Evolutionary conservation across 2,888 invertebrate genomes (phyloP), one percentile per base, ranked within the genome.

Genomic region (Orchesellides sinensis): DNA sequence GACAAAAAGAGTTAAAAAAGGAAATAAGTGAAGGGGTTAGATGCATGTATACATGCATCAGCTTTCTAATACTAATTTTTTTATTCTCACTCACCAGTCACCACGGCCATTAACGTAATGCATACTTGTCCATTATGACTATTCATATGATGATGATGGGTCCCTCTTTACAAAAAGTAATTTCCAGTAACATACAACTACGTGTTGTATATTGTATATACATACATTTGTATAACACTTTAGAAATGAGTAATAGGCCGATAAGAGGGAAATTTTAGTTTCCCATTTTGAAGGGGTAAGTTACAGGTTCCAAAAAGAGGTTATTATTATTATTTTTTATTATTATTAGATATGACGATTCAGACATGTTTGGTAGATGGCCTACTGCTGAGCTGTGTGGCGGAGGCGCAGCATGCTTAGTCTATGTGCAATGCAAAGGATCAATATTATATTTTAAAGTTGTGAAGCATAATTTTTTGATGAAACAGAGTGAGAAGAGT

Each of bases 21-120:
- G n/a, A n/a, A n/a, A n/a, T n/a, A 65, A 49, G 78, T 61, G 56
- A 75, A 65, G 54, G 75, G 75, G 75, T 54, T 74, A 65, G 65
- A 32, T 19, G 17, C 65, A 54, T 54, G 21, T n/a, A n/a, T n/a
- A n/a, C n/a, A n/a, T n/a, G 21, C n/a, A 25, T 23, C n/a, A 17
- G 54, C 19, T 66, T 54, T 52, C 29, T 63, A 23, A 49, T 72
- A 32, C 75, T 27, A 66, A 52, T 52, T 54, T 66, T 68, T 59
- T 56, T 29, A 40, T 66, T 56, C 56, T 65, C 29, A 25, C 65
- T 54, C 45, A 61, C 25, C 45, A 47, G 21, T 29, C 29, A 29
- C 47, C 47, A 47, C 23, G n/a, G 14, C 29, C 49, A 61, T 61
- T 49, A 27, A 6, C 52, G 49, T 35, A n/a, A 66, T 17, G 45